Evolutionary conservation across 2,113 vertebrate species (phyloP), one percentile per base, ranked within the genome.

Genomic region (Heterotis niloticus): DNA sequence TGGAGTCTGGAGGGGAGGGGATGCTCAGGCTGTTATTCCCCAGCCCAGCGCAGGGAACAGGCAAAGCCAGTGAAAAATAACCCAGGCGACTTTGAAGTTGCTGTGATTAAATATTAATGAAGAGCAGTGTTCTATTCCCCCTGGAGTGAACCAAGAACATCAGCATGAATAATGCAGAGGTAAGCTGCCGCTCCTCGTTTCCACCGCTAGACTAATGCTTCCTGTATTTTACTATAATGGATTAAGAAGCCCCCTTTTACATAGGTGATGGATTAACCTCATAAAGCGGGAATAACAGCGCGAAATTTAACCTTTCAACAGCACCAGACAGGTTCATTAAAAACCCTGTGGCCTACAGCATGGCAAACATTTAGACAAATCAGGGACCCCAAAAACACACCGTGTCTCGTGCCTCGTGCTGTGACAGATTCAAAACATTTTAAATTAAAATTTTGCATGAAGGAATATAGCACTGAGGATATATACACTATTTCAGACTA

Each of bases 21-120:
- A 10, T 5, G 34, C 52, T 17, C 52, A 13, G 69, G 23, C 69
- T 20, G 51, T 34, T 52, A 51, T 72, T 56, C 54, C 52, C n/a
- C 23, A n/a, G 14, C 54, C 3, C 77, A 67, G 66, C 79, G 51
- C 75, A 29, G 34, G 29, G 80, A 83, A 87, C 82, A 78, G 81
- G 80, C 79, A 82, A 78, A 87, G 82, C 84, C 85, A 82, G 84
- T 23, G 75, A 71, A 84, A 79, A 76, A 76, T 26, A 81, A 11
- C 52, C 23, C 23, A 71, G 60, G 56, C 24, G 64, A 77, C 64
- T 82, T 78, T 85, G 82, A 74, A 74, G 71, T 57, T 14, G 17
- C 14, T 23, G 71, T 74, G 71, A 74, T 59, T 23, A 59, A 74
- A 74, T 74, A 74, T 74, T 74, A 74, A 74, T 74, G 71, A 57